Evolutionary conservation across 64 coral and sea anemone genomes (phyloP), one percentile per base, ranked within the genome.

Genomic region (Stichodactyla mertensii): DNA sequence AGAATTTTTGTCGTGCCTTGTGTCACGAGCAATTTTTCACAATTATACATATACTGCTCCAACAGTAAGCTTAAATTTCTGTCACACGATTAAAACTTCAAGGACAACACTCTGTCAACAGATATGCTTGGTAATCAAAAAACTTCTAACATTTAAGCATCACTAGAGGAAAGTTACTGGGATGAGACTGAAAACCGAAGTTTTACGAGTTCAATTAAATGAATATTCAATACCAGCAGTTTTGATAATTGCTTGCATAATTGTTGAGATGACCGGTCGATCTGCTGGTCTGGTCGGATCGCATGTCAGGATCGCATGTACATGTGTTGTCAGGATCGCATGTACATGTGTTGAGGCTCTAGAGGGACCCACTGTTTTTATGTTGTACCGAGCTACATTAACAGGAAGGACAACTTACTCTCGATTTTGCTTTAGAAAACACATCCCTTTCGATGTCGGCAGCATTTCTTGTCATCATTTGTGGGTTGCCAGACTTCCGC

Each of bases 401-500:
- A 2, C 12, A 19, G 8, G 5, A 53, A 79, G 8, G 27, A 59
- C 52, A 51, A 81, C 71, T 69, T 55, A 92, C 90, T 61, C 85
- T 92, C 13, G 78, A 57, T 87, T 92, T 89, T 0, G 82, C 88
- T 57, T 85, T 89, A 36, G 79, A 67, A 83, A 71, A 89, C 59
- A 89, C 88, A 84, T 89, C 80, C 16, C 53, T 89, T 55, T 89
- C 88, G 52, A 89, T 89, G 4, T 89, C 88, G 6, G 23, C 54
- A 56, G 88, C 80, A 53, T 89, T 89, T 59, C 67, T 89, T n/a
- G 82, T 89, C 88, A 89, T 89, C 62, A 89, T 71, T 71, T 89
- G 82, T 28, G 88, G 88, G 69, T 89, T 89, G 6, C 88, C 81
- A 55, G 88, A 89, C 69, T 56, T 85, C 55, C 79, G 83, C 12